Percentiles rank a stretch among this genome's conserved stretches.
Conservation (phyloP, 2,888 invertebrate species). For the Heteromurus nitidus region DNA sequence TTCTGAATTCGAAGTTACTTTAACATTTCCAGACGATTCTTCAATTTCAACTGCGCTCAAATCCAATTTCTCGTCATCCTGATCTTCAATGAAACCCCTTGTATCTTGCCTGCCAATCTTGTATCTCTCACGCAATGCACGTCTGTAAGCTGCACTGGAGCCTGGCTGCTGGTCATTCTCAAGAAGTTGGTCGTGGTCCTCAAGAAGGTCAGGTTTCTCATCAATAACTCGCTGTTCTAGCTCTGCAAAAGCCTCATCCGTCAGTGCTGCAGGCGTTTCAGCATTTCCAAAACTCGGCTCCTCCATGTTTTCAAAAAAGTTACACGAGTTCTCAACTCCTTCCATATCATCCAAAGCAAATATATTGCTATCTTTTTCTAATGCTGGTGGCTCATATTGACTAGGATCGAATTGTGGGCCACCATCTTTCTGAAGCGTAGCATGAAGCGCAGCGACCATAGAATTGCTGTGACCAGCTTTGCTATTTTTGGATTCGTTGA, state of each 20-base stretch:
- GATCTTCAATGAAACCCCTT: neutral
- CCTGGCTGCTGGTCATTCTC: constrained; percentile 1
- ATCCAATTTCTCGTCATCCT: constrained; percentile 23
- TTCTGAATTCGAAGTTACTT: constrained; percentile 2
- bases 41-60: constrained; percentile 50
- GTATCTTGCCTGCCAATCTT: neutral
- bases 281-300: constrained; percentile 47
- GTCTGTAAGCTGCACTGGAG: neutral
- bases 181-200: neutral
- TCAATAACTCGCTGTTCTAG: constrained; percentile 43
- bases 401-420: constrained; percentile 51
- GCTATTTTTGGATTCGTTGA: constrained; percentile 29
- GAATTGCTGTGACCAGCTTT: constrained; percentile 28
- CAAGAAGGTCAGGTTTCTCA: neutral
- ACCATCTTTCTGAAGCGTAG: constrained; percentile 54
- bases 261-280: constrained; percentile 40
- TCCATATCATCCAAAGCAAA: constrained; percentile 60
- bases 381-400: constrained; percentile 54
- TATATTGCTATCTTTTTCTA: constrained; percentile 43
- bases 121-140: neutral
- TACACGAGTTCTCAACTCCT: constrained; percentile 39
- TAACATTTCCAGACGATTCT: constrained; percentile 51
- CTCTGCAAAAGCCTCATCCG: constrained; percentile 54
- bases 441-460: constrained; percentile 59
- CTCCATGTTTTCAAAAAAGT: constrained; percentile 51